Percentiles rank a stretch among this genome's conserved stretches.
These are phyloP conservation scores for Otolemur crassicaudatus DNA, from an alignment of 2,797 vertebrate genomes.

Conservation along the genomic window DNA sequence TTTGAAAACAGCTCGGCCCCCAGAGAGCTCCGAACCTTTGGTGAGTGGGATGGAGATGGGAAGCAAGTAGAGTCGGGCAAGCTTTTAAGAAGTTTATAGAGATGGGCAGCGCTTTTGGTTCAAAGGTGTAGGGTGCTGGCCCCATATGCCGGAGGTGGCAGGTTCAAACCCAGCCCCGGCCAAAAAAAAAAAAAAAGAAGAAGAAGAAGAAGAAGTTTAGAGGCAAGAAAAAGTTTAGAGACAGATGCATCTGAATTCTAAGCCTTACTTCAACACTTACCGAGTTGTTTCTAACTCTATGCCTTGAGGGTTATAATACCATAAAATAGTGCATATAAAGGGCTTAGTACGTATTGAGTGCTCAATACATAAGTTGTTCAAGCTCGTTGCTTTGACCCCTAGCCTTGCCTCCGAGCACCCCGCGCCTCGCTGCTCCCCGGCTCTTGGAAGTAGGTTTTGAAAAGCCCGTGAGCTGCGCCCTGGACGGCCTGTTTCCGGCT, in stretches of 20 bases:
- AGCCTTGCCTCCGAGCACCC: conserved; percentile 73
- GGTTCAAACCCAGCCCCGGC: too few relatives aligned
- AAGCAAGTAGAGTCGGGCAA: background rate
- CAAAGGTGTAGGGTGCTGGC: too few relatives aligned
- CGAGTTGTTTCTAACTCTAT: background rate
- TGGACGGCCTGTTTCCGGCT: conserved; percentile 76
- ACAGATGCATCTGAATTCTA: background rate
- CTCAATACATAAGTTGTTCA: background rate
- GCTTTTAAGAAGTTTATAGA: background rate
- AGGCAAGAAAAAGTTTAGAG: background rate
- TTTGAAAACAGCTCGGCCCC: conserved; percentile 75
- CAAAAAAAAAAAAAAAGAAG: too few relatives aligned
- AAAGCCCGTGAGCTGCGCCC: conserved; percentile 69
- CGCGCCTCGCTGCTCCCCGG: conserved; percentile 64
- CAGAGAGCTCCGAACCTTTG: conserved; percentile 77
- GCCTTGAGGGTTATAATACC: background rate
- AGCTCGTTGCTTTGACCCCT: background rate
- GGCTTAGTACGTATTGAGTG: background rate
- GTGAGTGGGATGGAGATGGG: conserved; percentile 63
- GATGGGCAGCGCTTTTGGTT: background rate
- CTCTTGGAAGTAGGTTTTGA: conserved; percentile 76
- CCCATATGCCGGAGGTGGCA: too few relatives aligned
- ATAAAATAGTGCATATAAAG: background rate
- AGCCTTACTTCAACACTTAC: background rate
- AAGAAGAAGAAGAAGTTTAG: too few relatives aligned